phyloP scores from a whole-genome alignment of 1,140 invertebrate genomes.

The Matsumurasca onukii region DNA sequence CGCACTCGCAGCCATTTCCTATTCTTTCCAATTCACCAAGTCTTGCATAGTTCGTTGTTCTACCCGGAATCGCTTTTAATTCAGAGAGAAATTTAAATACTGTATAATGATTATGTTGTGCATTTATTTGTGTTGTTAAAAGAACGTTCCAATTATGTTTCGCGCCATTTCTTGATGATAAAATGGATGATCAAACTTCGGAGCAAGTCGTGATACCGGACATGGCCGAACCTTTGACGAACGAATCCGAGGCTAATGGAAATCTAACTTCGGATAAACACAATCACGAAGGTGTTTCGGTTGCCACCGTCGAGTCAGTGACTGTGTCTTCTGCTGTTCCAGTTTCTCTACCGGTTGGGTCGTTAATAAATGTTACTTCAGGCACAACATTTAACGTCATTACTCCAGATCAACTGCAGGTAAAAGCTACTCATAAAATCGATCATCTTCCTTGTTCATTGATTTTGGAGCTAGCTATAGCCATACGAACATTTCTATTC shows the following conservation, averaged over 20 bases:
- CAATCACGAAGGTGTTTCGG: constrained; percentile 39
- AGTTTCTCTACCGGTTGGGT: constrained; percentile 74
- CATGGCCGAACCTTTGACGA: constrained; percentile 64
- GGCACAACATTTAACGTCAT: constrained; percentile 80
- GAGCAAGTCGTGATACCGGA: constrained; percentile 66
- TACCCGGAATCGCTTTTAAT: too few species aligned
- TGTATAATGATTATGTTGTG: too few species aligned
- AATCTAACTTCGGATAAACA: constrained; percentile 46
- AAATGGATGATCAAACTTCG: constrained; percentile 59
- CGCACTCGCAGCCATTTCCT: too few species aligned
- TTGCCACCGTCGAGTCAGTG: constrained; percentile 46
- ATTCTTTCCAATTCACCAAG: too few species aligned
- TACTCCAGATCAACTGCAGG: constrained; percentile 75
- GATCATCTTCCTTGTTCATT: too few species aligned
- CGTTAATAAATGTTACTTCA: constrained; percentile 65
- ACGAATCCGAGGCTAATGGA: constrained; percentile 56
- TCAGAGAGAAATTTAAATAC: too few species aligned
- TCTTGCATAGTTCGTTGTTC: too few species aligned
- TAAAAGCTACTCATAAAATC: constrained; percentile 42
- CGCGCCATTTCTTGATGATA: constrained; percentile 39
- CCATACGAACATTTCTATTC: too few species aligned
- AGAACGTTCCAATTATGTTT: constrained; percentile 16
- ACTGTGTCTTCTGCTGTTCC: constrained; percentile 56
- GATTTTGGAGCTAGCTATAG: too few species aligned
- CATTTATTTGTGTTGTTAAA: too few species aligned